A percentile compares a stretch with the other conserved stretches of the same genome.
phyloP scores from a whole-genome alignment of 2,888 invertebrate species.

The Tachina fera region DNA sequence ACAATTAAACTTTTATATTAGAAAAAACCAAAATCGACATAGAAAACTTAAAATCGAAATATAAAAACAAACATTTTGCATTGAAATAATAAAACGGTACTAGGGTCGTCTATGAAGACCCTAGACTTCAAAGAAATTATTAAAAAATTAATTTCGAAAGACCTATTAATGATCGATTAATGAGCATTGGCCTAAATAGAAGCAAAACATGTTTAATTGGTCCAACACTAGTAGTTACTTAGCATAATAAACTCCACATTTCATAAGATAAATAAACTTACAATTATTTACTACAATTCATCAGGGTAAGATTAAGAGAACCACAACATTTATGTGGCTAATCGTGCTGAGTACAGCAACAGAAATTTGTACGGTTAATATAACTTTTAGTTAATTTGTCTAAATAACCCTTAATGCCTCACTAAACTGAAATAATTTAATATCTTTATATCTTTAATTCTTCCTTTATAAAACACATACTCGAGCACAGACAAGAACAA shows the following conservation, averaged over 20 bases:
- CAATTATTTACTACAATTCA: not conserved
- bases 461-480: not conserved
- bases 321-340: conserved; percentile 10
- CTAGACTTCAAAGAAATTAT: too few species aligned
- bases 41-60: too few species aligned
- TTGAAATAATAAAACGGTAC: too few species aligned
- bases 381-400: conserved; percentile 26
- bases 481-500: not conserved
- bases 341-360: not conserved
- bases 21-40: too few species aligned
- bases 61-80: not conserved
- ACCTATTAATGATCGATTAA: too few species aligned
- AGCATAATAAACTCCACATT: too few species aligned
- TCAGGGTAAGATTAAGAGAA: not conserved
- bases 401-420: conserved; percentile 22
- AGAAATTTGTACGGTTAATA: not conserved
- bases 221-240: too few species aligned
- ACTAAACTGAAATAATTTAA: conserved; percentile 30
- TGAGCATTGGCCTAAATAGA: too few species aligned
- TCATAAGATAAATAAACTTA: not conserved
- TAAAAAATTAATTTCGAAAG: too few species aligned
- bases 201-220: too few species aligned
- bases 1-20: not conserved
- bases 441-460: not conserved
- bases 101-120: too few species aligned